Evolutionary conservation across 2,888 invertebrate genomes (phyloP), one percentile per base, ranked within the genome.

Genomic region (Andrena bucephala): DNA sequence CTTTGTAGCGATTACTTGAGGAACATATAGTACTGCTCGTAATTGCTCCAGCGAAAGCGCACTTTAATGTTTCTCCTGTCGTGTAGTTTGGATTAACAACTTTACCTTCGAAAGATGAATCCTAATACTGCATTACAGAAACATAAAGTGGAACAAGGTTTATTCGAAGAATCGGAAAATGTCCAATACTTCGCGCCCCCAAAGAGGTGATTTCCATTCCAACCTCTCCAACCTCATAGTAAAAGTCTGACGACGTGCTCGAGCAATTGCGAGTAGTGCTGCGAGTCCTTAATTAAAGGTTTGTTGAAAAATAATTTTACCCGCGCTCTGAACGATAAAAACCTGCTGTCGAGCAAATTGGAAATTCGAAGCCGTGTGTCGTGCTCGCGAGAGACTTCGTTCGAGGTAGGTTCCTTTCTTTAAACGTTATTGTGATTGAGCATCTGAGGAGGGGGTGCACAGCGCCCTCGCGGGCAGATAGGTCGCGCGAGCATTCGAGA

Each of bases 391-490:
- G 70, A 78, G 71, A 85, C 72, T 78, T 76, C 60, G 65, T 86
- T 83, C 87, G 88, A 88, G 88, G 88, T 88, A 88, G 88, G 85
- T 87, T 86, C 42, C 57, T 59, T 57, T 60, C 70, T 76, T 62
- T 31, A 72, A 20, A 82, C 54, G 27, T 77, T 84, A 82, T 65
- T 72, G 59, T 63, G 77, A 81, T 84, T 82, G 82, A 84, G 77
- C 84, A 69, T 84, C 70, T 72, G 77, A 65, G 66, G 77, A 71
- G 83, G 83, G 77, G 77, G 81, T 77, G 71, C 70, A 83, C 20
- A 20, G 20, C 20, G 77, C 77, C 24, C 66, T 81, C 50, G 76
- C 52, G 48, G 68, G 29, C 76, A 59, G 60, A 36, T 36, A 27
- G 60, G 20, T 60, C 71, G 71, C 48, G 52, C 7, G 33, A 8